These are phyloP conservation scores for Pachyuromys duprasi DNA, from an alignment of 2,797 vertebrate genomes.

Conservation along the genomic window DNA sequence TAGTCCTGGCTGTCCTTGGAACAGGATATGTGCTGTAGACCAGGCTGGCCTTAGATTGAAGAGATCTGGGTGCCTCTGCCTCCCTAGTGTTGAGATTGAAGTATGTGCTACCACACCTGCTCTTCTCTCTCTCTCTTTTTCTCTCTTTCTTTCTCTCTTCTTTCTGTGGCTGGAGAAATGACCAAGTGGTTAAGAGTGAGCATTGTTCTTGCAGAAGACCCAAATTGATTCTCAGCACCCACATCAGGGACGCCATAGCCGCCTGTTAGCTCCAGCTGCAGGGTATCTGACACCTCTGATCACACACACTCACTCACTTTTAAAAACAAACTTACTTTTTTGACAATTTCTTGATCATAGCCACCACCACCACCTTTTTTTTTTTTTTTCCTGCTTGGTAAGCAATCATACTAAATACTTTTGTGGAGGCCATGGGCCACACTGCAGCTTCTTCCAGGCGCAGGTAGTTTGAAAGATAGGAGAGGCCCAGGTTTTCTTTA, in stretches of 20 bases:
- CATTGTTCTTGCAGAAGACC: background rate
- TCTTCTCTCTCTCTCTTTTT: background rate
- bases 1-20: background rate
- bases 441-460: constrained; percentile 30
- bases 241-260: background rate
- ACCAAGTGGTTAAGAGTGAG: background rate
- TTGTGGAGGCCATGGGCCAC: background rate
- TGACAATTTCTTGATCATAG: background rate
- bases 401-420: constrained; percentile 46
- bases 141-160: too few species aligned
- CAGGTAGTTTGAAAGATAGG: background rate
- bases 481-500: constrained; percentile 42
- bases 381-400: constrained; percentile 10
- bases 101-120: background rate
- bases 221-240: background rate
- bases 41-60: background rate
- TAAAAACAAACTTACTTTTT: background rate
- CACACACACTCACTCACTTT: background rate
- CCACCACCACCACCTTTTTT: background rate
- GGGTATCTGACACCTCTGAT: background rate
- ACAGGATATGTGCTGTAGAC: background rate
- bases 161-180: background rate
- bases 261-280: too few species aligned
- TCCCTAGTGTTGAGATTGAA: background rate
- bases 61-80: background rate